Evolutionary conservation across 1,140 invertebrate genomes (phyloP), one percentile per base, ranked within the genome.

Genomic region (Drosophila orena): DNA sequence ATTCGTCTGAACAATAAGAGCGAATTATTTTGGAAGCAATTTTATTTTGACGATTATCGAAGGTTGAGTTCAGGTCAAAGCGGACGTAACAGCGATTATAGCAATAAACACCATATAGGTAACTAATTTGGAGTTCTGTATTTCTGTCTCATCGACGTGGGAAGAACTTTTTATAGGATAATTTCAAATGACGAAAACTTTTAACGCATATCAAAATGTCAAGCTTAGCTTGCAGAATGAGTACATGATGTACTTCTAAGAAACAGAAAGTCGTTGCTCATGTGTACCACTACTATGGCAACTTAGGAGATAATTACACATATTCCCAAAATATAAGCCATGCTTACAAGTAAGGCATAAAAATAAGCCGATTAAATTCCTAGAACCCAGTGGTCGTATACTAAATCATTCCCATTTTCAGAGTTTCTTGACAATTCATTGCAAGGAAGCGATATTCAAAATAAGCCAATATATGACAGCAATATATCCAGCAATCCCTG

Each of bases 1-100:
- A 47, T 84, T 85, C 70, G 4, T 15, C 10, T 20, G 53, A 79
- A 79, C 37, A 57, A 59, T 53, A 34, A 79, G 53, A 53, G 20
- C 43, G 71, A 56, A 43, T 69, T 50, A 71, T 69, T 53, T 71
- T 35, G 56, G 65, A 7, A 57, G n/a, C 62, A 57, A 24, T 52
- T 59, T 76, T 53, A 30, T 47, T 59, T 49, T 7, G 43, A 44
- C 75, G 44, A 68, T 80, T 53, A 80, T 12, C 50, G 50, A 72
- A 80, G 72, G 65, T 76, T 38, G 81, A 59, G 52, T 55, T 72
- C 42, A 52, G 43, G 52, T 47, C 61, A 24, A 12, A 34, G 12
- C 44, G 57, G 40, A 69, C 64, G 69, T 59, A 47, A 70, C 44
- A 8, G 58, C 8, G 58, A 65, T 46, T 64, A 12, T 37, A 49